These are phyloP conservation scores for Synergus umbraculus DNA, from an alignment of 2,888 invertebrate species.

Conservation along the genomic window DNA sequence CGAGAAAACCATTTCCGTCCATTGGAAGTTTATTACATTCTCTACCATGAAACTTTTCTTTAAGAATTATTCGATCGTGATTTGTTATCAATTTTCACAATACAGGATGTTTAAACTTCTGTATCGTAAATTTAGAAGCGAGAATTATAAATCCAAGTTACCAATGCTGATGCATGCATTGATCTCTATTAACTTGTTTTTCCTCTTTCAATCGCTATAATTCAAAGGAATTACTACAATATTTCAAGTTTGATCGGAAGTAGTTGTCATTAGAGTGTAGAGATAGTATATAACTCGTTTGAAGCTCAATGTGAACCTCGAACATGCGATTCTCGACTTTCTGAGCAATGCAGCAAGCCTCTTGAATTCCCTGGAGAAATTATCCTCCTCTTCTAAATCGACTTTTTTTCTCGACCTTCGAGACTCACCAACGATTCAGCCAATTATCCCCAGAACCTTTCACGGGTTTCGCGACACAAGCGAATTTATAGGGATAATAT, in stretches of 20 bases:
- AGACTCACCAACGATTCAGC: constrained; percentile 31
- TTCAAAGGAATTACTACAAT: neutral
- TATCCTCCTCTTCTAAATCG: constrained; percentile 24
- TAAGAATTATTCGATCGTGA: neutral
- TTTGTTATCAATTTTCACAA: neutral
- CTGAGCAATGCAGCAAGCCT: constrained; percentile 11
- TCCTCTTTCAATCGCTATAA: neutral
- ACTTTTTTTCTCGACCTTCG: constrained; percentile 30
- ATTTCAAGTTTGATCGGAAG: constrained; percentile 13
- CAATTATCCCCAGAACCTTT: constrained; percentile 32
- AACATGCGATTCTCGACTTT: constrained; percentile 34
- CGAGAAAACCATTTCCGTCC: neutral
- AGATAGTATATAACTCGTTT: constrained; percentile 25
- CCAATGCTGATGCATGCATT: neutral
- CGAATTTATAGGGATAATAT: constrained; percentile 25
- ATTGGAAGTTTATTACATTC: constrained; percentile 2
- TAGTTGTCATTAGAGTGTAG: neutral
- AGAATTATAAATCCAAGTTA: no score
- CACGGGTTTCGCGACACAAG: constrained; percentile 24
- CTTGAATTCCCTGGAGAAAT: constrained; percentile 38
- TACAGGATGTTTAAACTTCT: no score
- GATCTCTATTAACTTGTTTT: neutral
- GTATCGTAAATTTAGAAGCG: no score
- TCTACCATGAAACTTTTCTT: neutral
- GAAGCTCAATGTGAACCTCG: constrained; percentile 3